These are phyloP conservation scores for Meles meles DNA, from an alignment of 2,113 vertebrate species.

Conservation along the genomic window DNA sequence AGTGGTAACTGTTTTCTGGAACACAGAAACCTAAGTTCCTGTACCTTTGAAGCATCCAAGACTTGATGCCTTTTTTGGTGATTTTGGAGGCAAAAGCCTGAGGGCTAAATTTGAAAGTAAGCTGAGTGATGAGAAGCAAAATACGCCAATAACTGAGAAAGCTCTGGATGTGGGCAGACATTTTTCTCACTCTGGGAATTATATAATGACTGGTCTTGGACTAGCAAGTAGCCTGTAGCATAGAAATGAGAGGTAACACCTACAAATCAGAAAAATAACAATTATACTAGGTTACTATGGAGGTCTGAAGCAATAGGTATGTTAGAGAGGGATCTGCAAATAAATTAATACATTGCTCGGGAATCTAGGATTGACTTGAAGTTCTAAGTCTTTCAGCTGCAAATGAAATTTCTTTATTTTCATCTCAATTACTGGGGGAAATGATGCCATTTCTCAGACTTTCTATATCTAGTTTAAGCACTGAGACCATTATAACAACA, in stretches of 20 bases:
- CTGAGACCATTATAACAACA: constrained; percentile 51
- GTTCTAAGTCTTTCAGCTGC: neutral
- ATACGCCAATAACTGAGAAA: neutral
- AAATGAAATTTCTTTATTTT: constrained; percentile 44
- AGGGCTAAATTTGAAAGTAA: neutral
- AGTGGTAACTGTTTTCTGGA: neutral
- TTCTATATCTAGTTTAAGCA: constrained; percentile 53
- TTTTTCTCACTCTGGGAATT: neutral
- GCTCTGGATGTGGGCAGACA: neutral
- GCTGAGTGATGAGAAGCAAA: neutral
- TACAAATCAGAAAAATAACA: neutral
- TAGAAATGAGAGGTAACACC: neutral
- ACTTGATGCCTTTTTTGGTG: neutral
- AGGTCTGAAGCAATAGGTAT: neutral
- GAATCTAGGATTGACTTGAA: neutral
- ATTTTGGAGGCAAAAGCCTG: neutral
- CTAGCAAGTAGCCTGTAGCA: neutral
- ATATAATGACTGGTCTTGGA: neutral
- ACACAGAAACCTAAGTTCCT: neutral
- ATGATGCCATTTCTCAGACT: constrained; percentile 50
- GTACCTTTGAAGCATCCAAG: neutral
- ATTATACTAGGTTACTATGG: neutral
- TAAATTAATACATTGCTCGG: neutral
- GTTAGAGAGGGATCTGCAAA: neutral
- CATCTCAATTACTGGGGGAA: neutral